Evolutionary conservation across 1,140 invertebrate genomes (phyloP), one percentile per base, ranked within the genome.

Genomic region (Camponotus vicinus): DNA sequence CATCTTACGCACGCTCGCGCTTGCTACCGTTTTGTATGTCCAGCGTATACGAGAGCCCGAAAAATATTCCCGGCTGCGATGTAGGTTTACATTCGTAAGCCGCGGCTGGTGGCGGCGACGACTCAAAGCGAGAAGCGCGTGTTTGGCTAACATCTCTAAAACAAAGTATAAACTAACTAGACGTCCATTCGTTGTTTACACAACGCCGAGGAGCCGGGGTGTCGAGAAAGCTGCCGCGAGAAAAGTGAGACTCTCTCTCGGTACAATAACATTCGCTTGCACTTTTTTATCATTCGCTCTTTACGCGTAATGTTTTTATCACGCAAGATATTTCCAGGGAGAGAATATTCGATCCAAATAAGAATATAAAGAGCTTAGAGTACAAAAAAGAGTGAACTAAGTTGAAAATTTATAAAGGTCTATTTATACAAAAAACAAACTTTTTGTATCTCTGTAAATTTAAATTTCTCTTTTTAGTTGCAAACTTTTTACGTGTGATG

Each of bases 91-190:
- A 70, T 90, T 88, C 83, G 87, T 91, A 80, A 85, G 52, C 69
- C 92, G 45, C 63, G 88, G 87, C 88, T 86, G 85, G 76, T 67
- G 87, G 82, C 75, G 90, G 85, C 73, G 89, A 61, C 61, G 37
- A 45, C 73, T 93, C 93, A 94, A 94, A 94, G 93, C 57, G 66
- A 91, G 73, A 49, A 84, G 77, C 86, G 75, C 88, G 84, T 94
- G 93, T 94, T 94, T 94, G 89, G 91, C 91, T 94, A 94, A 94
- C 92, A 92, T 92, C 92, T 92, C 86, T 89, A 92, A 94, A 93
- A 93, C 92, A 92, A 92, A 92, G 92, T 93, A 92, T 94, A 94
- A 94, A 94, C 94, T 93, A 93, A 94, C 92, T 94, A 91, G 91
- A 92, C 92, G 93, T 94, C 92, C 89, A 93, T 84, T 90, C 49